Evolutionary conservation across 2,888 invertebrate species (phyloP).

Genomic region (Tryphoninae sp.): DNA sequence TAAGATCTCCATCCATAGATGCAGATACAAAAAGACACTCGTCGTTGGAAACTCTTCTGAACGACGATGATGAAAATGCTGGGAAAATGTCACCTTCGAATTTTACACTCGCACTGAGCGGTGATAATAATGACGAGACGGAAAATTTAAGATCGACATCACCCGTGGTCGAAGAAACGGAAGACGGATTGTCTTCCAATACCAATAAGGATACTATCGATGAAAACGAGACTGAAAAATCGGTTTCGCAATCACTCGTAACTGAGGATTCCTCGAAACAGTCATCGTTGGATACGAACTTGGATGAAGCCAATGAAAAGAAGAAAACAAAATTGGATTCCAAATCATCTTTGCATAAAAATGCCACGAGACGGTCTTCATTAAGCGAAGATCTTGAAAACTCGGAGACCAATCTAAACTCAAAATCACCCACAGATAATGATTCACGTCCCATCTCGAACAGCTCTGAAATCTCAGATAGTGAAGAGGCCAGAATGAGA

Average conservation of each 20-base stretch:
- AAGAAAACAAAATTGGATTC: background rate
- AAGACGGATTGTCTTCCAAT: background rate
- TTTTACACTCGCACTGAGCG: background rate
- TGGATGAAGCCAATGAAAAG: background rate
- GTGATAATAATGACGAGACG: background rate
- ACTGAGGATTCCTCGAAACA: background rate
- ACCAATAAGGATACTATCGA: background rate
- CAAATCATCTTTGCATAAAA: background rate
- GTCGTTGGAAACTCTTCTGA: no score
- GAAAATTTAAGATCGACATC: background rate
- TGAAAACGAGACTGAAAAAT: background rate
- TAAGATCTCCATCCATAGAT: no score
- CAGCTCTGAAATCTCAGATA: constrained; percentile 31
- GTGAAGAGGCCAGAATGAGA: constrained; percentile 26
- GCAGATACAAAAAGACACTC: no score
- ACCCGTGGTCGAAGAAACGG: background rate
- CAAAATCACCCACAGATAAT: background rate
- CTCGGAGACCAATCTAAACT: background rate
- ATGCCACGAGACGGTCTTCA: background rate
- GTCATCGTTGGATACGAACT: background rate
- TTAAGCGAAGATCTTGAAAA: background rate
- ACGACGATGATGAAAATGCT: background rate
- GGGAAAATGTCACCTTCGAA: no score
- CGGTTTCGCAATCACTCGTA: background rate
- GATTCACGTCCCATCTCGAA: background rate